These are phyloP conservation scores for Amblyraja radiata DNA, from an alignment of 2,797 vertebrate species.

Conservation along the genomic window DNA sequence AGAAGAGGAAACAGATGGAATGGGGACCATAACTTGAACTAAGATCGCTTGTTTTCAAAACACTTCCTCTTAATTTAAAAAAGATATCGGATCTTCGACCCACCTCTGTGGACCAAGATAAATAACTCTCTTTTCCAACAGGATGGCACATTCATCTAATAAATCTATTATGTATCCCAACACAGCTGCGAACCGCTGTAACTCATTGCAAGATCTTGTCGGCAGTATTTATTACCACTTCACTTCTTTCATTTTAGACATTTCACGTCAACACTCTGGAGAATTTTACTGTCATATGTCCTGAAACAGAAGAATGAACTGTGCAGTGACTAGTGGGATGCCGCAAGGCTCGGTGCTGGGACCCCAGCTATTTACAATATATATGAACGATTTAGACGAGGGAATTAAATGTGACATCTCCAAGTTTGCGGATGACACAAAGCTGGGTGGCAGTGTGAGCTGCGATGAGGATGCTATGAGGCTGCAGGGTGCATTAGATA, in stretches of 20 bases:
- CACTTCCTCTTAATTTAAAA: neutral
- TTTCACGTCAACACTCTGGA: neutral
- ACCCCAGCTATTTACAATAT: no score
- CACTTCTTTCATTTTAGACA: neutral
- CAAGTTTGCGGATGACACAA: no score
- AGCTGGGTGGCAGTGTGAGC: no score
- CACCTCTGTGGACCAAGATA: neutral
- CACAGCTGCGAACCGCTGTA: neutral
- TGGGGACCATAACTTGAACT: neutral
- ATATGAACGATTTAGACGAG: no score
- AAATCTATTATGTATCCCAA: neutral
- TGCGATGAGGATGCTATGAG: no score
- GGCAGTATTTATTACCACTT: neutral
- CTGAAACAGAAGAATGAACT: no score
- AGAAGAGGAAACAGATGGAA: neutral
- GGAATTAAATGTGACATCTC: no score
- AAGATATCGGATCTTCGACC: neutral
- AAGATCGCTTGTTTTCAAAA: neutral
- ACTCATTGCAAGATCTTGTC: conserved; percentile 6
- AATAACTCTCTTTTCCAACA: neutral
- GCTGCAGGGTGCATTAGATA: no score
- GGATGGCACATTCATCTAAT: neutral
- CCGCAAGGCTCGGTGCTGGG: no score
- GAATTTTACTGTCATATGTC: no score
- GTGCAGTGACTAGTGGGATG: no score